These are phyloP conservation scores for Macaca mulatta DNA, from an alignment of 2,113 vertebrate genomes.

Conservation along the genomic window DNA sequence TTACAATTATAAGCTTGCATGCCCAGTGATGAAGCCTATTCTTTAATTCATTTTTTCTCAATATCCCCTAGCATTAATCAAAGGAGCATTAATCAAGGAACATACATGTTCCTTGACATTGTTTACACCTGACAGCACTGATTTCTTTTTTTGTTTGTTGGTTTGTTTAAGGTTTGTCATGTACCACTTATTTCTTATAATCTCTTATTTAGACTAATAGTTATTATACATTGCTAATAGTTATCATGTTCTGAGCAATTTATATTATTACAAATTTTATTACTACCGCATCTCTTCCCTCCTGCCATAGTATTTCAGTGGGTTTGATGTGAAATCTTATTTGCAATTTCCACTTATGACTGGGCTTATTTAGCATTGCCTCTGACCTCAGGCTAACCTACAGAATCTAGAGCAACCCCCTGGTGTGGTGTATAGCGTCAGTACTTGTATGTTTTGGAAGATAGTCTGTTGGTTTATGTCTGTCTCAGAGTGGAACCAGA, in stretches of 20 bases:
- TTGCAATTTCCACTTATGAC: background rate
- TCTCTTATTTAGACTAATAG: background rate
- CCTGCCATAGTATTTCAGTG: background rate
- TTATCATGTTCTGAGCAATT: background rate
- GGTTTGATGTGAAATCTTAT: background rate
- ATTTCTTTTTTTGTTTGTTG: no score
- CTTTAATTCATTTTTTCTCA: background rate
- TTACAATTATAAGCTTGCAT: no score
- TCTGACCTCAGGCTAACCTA: background rate
- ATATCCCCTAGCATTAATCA: background rate
- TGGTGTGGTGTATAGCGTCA: background rate
- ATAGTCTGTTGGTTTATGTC: background rate
- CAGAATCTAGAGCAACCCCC: background rate
- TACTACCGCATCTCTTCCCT: background rate
- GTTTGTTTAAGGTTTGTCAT: no score
- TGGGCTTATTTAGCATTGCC: background rate
- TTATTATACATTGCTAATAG: background rate
- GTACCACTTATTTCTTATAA: background rate
- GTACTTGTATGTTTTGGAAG: background rate
- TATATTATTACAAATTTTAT: background rate
- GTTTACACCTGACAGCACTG: background rate
- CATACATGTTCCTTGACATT: background rate
- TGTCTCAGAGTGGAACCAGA: background rate
- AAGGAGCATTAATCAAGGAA: background rate
- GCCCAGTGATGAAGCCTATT: background rate